Percentiles rank a stretch among this genome's conserved stretches.
phyloP scores from a whole-genome alignment of 2,113 vertebrate genomes.

The Oreochromis tanganicae region DNA sequence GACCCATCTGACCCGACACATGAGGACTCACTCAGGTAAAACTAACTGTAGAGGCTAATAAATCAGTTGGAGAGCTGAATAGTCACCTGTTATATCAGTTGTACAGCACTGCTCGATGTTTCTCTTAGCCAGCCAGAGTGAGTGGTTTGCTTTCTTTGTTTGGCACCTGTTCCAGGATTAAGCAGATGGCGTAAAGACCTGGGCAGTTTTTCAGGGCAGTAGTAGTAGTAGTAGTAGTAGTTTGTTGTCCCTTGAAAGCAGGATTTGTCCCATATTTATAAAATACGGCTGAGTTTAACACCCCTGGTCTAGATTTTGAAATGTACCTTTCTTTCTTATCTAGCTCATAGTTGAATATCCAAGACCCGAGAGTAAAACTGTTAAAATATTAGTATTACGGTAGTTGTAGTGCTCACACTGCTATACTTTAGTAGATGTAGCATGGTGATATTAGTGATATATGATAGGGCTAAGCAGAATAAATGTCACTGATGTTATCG shows the following conservation, averaged over 20 bases:
- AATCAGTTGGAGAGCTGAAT: neutral
- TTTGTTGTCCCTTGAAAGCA: neutral
- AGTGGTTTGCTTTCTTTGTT: neutral
- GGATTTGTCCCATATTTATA: neutral
- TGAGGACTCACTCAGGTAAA: slow-evolving; percentile 95
- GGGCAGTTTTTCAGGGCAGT: neutral
- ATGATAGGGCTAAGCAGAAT: neutral
- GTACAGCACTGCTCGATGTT: neutral
- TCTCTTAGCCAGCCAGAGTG: neutral
- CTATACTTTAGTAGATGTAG: neutral
- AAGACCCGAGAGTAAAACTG: neutral
- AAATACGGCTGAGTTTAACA: fast-evolving
- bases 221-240: neutral
- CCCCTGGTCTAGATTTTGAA: neutral
- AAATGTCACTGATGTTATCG: neutral
- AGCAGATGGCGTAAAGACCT: neutral
- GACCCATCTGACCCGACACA: slow-evolving; percentile 95
- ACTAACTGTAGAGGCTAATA: neutral
- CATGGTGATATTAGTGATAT: neutral
- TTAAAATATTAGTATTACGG: neutral
- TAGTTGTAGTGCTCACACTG: neutral
- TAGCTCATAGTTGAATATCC: neutral
- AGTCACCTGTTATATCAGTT: neutral
- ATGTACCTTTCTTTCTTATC: neutral
- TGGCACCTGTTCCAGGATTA: neutral